phyloP scores from a whole-genome alignment of 2,888 invertebrate species.

The Dyspetes luteomarginatus region DNA sequence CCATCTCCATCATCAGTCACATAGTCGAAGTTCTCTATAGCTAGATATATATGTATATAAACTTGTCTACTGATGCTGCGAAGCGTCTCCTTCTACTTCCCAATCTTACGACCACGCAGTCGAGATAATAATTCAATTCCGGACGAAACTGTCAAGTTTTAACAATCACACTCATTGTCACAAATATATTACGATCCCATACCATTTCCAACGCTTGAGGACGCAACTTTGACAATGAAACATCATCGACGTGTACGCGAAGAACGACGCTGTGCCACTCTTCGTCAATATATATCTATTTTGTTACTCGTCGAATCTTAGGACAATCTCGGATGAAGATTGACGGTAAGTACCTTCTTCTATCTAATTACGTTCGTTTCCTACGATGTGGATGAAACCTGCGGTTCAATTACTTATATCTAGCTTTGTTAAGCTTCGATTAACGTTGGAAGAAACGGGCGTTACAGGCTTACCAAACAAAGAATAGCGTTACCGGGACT shows the following conservation, averaged over 20 bases:
- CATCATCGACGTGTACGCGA: constrained; percentile 43
- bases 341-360: too few species aligned
- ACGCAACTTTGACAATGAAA: constrained; percentile 68
- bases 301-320: too few species aligned
- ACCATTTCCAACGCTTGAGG: constrained; percentile 10
- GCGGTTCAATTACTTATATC: too few species aligned
- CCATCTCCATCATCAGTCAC: constrained; percentile 13
- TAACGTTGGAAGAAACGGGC: background rate
- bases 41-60: background rate
- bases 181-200: background rate
- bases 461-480: background rate
- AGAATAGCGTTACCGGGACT: background rate
- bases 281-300: too few species aligned
- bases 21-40: constrained; percentile 7
- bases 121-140: constrained; percentile 67
- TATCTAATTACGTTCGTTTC: too few species aligned
- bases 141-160: constrained; percentile 66
- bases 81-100: background rate
- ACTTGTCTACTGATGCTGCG: constrained; percentile 15
- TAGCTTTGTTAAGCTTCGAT: background rate
- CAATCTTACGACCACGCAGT: constrained; percentile 29
- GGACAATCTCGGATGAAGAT: too few species aligned
- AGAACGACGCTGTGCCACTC: too few species aligned
- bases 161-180: constrained; percentile 52
- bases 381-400: too few species aligned